Conservation (phyloP, 2,888 invertebrate genomes). For the Polyommatus iphigenia region DNA sequence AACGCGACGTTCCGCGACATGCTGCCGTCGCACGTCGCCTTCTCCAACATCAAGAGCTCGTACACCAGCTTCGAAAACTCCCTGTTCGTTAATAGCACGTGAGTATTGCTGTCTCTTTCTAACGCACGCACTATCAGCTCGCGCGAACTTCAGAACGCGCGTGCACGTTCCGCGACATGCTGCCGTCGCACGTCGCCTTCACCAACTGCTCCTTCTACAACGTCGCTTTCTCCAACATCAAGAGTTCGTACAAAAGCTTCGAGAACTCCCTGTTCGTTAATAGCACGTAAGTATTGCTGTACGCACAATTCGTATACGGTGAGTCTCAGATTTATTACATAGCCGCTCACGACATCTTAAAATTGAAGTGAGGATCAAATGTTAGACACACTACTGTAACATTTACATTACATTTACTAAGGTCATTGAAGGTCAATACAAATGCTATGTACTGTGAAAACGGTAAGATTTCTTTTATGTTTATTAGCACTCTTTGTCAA, state of each 20-base stretch:
- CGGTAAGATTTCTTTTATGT: too few species aligned
- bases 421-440: too few species aligned
- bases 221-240: slow-evolving; percentile 85
- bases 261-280: slow-evolving; percentile 81
- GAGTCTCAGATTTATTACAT: too few species aligned
- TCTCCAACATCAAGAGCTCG: slow-evolving; percentile 86
- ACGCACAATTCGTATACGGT: too few species aligned
- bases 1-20: neutral
- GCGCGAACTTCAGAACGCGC: neutral
- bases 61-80: slow-evolving; percentile 83
- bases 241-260: slow-evolving; percentile 85
- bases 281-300: slow-evolving; percentile 76
- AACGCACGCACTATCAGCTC: too few species aligned
- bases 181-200: slow-evolving; percentile 87
- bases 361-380: too few species aligned
- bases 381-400: too few species aligned
- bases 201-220: slow-evolving; percentile 85
- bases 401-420: too few species aligned
- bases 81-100: slow-evolving; percentile 83
- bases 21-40: slow-evolving; percentile 85
- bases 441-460: too few species aligned
- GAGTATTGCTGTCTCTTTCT: slow-evolving; percentile 44
- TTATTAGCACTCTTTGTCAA: too few species aligned
- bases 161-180: slow-evolving; percentile 50
- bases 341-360: too few species aligned